A percentile compares a stretch with the other conserved stretches of the same genome.
Conservation (phyloP, 2,888 invertebrate species). For the Hirtodrosophila histrioides region DNA sequence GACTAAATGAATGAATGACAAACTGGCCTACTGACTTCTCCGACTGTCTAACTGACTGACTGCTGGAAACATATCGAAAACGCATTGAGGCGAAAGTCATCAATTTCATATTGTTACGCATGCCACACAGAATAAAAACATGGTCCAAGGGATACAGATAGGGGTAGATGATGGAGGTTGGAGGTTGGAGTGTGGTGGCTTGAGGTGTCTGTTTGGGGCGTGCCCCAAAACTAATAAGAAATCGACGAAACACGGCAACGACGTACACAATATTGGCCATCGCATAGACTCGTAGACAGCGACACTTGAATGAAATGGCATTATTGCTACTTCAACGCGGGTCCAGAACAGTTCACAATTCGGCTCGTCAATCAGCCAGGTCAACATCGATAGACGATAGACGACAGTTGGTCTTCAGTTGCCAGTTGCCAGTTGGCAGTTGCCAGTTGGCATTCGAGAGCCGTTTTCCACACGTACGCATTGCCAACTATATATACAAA, state of each 20-base stretch:
- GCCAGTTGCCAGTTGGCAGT: conserved; percentile 15
- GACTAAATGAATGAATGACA: conserved; percentile 16
- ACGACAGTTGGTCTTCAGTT: conserved; percentile 19
- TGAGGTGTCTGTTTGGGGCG: conserved; percentile 1
- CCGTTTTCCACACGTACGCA: conserved; percentile 79
- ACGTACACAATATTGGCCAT: conserved; percentile 46
- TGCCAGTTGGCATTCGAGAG: conserved; percentile 33
- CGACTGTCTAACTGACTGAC: conserved; percentile 34
- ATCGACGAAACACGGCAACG: conserved; percentile 5
- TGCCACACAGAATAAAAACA: conserved; percentile 65
- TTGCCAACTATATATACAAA: conserved; percentile 62
- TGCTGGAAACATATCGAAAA: conserved; percentile 69
- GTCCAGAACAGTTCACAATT: conserved; percentile 21
- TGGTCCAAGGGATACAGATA: conserved; percentile 11
- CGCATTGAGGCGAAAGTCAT: conserved; percentile 77
- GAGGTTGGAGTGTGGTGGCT: background rate
- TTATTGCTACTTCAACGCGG: conserved; percentile 76
- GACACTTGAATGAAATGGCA: conserved; percentile 76
- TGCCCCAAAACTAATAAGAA: conserved; percentile 54
- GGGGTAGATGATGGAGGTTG: background rate
- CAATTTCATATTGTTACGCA: conserved; percentile 81
- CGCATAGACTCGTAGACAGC: conserved; percentile 35
- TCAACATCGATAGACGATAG: conserved; percentile 18
- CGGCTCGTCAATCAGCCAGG: conserved; percentile 66
- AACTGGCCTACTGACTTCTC: conserved; percentile 27